Base-by-base conservation (phyloP, 2,113 vertebrate genomes). In the Prolemur simus region DNA sequence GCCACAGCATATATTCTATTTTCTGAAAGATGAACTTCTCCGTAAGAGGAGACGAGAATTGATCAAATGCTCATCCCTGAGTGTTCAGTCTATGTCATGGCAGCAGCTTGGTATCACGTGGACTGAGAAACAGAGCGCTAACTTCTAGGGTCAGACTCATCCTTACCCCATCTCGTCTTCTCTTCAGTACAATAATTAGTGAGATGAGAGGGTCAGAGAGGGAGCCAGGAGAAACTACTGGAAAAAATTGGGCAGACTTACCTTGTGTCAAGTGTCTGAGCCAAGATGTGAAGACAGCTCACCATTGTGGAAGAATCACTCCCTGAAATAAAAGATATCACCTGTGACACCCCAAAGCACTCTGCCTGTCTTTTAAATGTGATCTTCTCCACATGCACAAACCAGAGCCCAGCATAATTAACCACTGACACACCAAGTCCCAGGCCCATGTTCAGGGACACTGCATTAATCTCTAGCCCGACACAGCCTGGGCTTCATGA, bases 271-370 rank as follows among this genome's bases (percentile, higher is more conserved):
- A 99, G 99, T 2, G 99, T 99, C 97, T 99, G 99, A 84, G 99
- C 99, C 98, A 99, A 98, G 97, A 99, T 99, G 91, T 99, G 99
- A 94, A 99, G 98, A 98, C 99, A 99, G 99, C 99, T 99, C 97
- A 99, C 99, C 99, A 99, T 99, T 47, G 99, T 99, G 76, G 99
- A 97, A 74, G 99, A 99, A 98, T 99, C 99, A 45, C 99, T 99
- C 69, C 99, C 99, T 99, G 95, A 83, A 97, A 98, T 73, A 25
- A 93, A 94, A 96, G 97, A 84, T 74, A 83, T 87, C 47, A 77
- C 37, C 34, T 6, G 34, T 96, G 93, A 97, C 47, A 93, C 47
- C 29, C 47, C 27, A 47, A 29, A 82, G 20, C 83, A 76, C 68
- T 71, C 60, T 34, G 73, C 10, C 64, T 76, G 47, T 42, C 47